Percentiles rank a stretch among this genome's conserved stretches.
Conservation (phyloP, 1,140 invertebrate species). For the Bombus impatiens region DNA sequence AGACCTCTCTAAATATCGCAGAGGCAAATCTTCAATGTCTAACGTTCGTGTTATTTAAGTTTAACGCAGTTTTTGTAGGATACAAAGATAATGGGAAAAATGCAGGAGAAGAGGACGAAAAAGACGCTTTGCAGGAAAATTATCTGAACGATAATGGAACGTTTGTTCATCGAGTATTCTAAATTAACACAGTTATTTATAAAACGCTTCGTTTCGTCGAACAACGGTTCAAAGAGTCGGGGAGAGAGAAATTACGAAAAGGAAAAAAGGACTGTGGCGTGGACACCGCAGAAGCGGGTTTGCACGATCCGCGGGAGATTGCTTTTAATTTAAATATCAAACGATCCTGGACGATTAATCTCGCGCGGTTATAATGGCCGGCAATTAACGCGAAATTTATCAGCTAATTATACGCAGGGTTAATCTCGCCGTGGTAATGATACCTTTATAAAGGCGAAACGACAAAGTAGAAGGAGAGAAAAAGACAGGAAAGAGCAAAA, state of each 20-base stretch:
- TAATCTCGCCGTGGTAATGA: slow-evolving; percentile 66
- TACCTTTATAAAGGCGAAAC: slow-evolving; percentile 36
- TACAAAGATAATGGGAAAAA: not conserved
- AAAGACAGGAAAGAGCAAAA: not conserved
- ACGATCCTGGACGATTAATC: slow-evolving; percentile 57
- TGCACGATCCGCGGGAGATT: slow-evolving; percentile 47
- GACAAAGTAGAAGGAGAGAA: not conserved
- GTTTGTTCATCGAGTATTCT: not conserved
- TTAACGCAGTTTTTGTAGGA: not conserved
- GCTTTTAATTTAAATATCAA: slow-evolving; percentile 65
- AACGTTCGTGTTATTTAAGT: not conserved
- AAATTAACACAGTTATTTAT: not conserved
- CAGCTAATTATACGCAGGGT: slow-evolving; percentile 70
- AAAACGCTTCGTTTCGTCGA: not conserved
- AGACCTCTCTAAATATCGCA: too few relatives aligned
- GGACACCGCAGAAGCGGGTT: not conserved
- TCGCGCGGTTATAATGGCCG: slow-evolving; percentile 49
- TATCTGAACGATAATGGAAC: not conserved
- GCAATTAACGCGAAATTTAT: slow-evolving; percentile 73
- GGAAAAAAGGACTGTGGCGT: not conserved
- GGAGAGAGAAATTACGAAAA: too few relatives aligned
- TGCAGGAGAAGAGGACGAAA: not conserved
- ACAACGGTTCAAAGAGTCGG: not conserved
- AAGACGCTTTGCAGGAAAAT: not conserved
- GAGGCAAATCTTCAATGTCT: too few relatives aligned